Evolutionary conservation across 2,888 invertebrate species (phyloP).

Genomic region (Amblyteles armatorius): DNA sequence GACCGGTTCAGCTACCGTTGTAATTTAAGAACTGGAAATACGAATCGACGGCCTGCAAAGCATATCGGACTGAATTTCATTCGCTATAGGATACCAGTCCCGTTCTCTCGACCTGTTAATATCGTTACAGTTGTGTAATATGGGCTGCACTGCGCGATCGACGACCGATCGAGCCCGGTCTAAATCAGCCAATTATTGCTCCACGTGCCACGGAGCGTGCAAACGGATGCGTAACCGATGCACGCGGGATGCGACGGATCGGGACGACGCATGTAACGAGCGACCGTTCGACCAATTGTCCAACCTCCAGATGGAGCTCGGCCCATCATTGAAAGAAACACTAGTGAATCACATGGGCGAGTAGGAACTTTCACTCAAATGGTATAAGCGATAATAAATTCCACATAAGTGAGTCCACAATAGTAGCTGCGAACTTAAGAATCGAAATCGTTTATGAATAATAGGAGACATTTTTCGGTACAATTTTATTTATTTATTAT

Average conservation of each 20-base stretch:
- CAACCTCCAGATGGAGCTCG: too few species aligned
- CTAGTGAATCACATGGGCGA: too few species aligned
- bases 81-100: slow-evolving; percentile 38
- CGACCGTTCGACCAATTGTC: slow-evolving; percentile 8
- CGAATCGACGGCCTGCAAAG: slow-evolving; percentile 63
- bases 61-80: slow-evolving; percentile 65
- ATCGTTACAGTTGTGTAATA: slow-evolving; percentile 25
- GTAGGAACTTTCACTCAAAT: too few species aligned
- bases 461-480: too few species aligned
- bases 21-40: slow-evolving; percentile 64
- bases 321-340: not conserved
- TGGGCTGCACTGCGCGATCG: slow-evolving; percentile 55
- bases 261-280: slow-evolving; percentile 40
- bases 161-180: slow-evolving; percentile 55
- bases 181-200: slow-evolving; percentile 60
- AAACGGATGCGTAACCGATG: slow-evolving; percentile 8
- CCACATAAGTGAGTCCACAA: too few species aligned
- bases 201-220: slow-evolving; percentile 51
- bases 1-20: not conserved
- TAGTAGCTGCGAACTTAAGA: too few species aligned
- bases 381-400: too few species aligned
- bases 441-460: too few species aligned
- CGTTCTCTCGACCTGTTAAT: slow-evolving; percentile 24
- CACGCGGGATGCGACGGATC: slow-evolving; percentile 55
- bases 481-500: too few species aligned